Evolutionary conservation across 2,888 invertebrate genomes (phyloP).

Genomic region (Coenonympha arcania): DNA sequence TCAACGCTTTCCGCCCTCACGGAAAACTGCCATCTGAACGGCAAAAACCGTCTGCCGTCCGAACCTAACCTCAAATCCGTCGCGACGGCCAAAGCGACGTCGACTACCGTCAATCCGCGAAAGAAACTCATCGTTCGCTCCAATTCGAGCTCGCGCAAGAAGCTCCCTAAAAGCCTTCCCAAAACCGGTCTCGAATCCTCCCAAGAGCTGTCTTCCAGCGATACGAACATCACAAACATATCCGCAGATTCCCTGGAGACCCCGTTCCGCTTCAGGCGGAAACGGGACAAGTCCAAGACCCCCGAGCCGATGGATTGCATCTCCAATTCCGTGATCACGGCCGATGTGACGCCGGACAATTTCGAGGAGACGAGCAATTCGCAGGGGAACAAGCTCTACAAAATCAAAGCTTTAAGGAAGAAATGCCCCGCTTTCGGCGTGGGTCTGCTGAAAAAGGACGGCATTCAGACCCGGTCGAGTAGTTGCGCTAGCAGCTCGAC

Average conservation of each 20-base stretch:
- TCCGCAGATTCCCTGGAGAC: conserved; percentile 65
- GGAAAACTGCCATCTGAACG: conserved; percentile 66
- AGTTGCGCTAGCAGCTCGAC: conserved; percentile 58
- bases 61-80: conserved; percentile 57
- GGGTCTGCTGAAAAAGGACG: conserved; percentile 61
- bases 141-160: conserved; percentile 61
- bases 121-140: conserved; percentile 65
- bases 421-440: conserved; percentile 63
- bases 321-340: conserved; percentile 56
- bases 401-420: conserved; percentile 66
- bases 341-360: conserved; percentile 64
- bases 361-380: conserved; percentile 65
- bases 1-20: conserved; percentile 62
- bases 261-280: conserved; percentile 62
- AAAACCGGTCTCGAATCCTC: conserved; percentile 51
- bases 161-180: conserved; percentile 52
- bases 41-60: conserved; percentile 59
- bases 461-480: conserved; percentile 65
- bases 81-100: conserved; percentile 39
- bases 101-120: conserved; percentile 42
- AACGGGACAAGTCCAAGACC: conserved; percentile 62
- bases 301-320: conserved; percentile 68
- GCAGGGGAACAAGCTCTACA: conserved; percentile 67
- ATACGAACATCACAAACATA: conserved; percentile 67
- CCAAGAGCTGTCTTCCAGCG: conserved; percentile 67